phyloP scores from a whole-genome alignment of 2,888 invertebrate genomes.

The Epirrhoe alternata region DNA sequence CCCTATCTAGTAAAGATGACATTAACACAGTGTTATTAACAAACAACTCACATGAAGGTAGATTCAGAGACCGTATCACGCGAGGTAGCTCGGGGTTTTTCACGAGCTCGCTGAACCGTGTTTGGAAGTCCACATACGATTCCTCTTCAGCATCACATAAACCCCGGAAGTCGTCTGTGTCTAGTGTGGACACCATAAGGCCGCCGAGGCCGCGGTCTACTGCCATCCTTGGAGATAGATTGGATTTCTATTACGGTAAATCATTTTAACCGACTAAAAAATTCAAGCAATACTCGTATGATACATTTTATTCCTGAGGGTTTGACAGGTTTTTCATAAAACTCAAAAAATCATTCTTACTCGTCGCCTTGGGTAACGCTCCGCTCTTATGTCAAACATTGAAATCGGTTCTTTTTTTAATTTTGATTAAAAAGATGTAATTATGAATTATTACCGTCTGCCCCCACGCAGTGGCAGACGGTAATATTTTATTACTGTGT shows the following conservation, averaged over 20 bases:
- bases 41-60: conserved; percentile 63
- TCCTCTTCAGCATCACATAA: conserved; percentile 83
- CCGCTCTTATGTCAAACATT: too few relatives aligned
- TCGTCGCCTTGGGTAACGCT: too few relatives aligned
- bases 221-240: conserved; percentile 68
- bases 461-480: too few relatives aligned
- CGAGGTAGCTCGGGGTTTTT: conserved; percentile 63
- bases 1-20: too few relatives aligned
- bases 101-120: conserved; percentile 59
- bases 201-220: conserved; percentile 89
- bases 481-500: too few relatives aligned
- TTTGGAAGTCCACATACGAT: conserved; percentile 77
- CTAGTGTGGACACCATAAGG: conserved; percentile 95
- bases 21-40: too few relatives aligned
- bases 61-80: conserved; percentile 62
- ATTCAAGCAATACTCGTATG: too few relatives aligned
- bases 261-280: too few relatives aligned
- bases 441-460: too few relatives aligned
- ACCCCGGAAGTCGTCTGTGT: conserved; percentile 94
- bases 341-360: too few relatives aligned
- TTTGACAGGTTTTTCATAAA: too few relatives aligned
- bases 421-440: conserved; percentile 43
- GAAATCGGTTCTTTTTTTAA: conserved; percentile 63
- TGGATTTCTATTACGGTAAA: background rate
- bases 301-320: too few relatives aligned